Base-by-base conservation (phyloP, 2,888 invertebrate species). In the Spodoptera exigua region DNA sequence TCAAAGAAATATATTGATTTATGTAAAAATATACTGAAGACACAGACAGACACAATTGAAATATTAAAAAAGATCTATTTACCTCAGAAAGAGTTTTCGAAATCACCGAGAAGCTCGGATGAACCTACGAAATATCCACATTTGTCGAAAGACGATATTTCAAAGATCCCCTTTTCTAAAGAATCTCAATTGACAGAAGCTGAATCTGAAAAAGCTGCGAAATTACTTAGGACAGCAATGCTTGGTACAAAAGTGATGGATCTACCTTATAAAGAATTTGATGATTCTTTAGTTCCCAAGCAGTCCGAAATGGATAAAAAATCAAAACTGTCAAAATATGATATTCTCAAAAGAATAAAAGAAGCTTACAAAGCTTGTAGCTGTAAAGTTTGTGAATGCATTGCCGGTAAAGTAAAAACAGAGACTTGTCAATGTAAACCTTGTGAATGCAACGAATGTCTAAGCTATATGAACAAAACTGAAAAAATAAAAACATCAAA, bases 371-470 rank as follows among this genome's bases (percentile, higher is more conserved):
- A 87, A 45, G 89, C 87, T 0, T 93, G 93, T 47, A 90, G 85
- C 76, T 92, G 93, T 61, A 91, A 86, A 83, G 83, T 91, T 27
- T 93, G 92, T 52, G 88, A 91, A 70, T 93, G 92, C 45, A 72
- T 89, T 14, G 65, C 59, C 17, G 75, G 71, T 7, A 82, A 72
- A 2, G 61, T 53, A 14, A 78, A 68, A 51, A 48, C 60, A 18
- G 60, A 80, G 2, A 3, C 58, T 3, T 87, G 89, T 52, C 72
- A 78, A 12, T 86, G 88, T 59, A 82, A 83, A 34, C 84, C 84
- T 36, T 87, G 87, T 52, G 77, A 86, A 13, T 87, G 84, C 54
- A 55, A 66, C 4, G 81, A 83, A 27, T 87, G 85, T 74, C 65
- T 45, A 3, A 61, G 60, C 49, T 70, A 70, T 13, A 36, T 58